Evolutionary conservation across 35 echinoderm and acorn worm species (phyloP).

Genomic region (Amphiura filiformis): DNA sequence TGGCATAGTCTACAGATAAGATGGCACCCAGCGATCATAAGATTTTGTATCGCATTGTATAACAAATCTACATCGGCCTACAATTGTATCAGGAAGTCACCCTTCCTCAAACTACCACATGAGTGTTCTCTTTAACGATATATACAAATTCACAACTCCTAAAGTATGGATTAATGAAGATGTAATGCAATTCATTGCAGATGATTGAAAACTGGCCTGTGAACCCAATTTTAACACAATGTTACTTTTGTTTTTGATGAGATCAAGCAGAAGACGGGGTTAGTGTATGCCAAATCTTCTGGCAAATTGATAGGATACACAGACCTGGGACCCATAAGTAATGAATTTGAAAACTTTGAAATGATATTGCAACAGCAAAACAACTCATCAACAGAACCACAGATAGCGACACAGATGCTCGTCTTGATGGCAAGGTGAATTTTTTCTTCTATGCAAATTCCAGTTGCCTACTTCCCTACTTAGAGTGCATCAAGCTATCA

Average conservation of each 20-base stretch:
- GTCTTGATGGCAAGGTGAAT: conserved; percentile 44
- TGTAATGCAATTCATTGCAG: neutral
- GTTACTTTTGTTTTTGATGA: conserved; percentile 36
- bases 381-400: neutral
- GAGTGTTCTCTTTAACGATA: conserved; percentile 41
- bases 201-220: neutral
- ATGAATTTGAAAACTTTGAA: conserved; percentile 27
- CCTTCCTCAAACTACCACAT: conserved; percentile 42
- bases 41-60: conserved; percentile 49
- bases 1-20: too few relatives aligned
- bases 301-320: conserved; percentile 31
- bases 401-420: conserved; percentile 33
- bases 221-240: neutral
- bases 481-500: conserved; percentile 20
- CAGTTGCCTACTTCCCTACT: conserved; percentile 43
- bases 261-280: conserved; percentile 17
- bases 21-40: conserved; percentile 70
- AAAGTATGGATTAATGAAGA: conserved; percentile 21
- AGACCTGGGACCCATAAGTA: neutral
- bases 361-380: neutral
- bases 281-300: conserved; percentile 16
- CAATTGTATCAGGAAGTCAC: conserved; percentile 26
- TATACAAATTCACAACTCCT: conserved; percentile 28
- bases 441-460: conserved; percentile 13
- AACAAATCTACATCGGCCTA: conserved; percentile 64